Evolutionary conservation across 1,140 invertebrate genomes (phyloP).

Genomic region (Heliconius hewitsoni): DNA sequence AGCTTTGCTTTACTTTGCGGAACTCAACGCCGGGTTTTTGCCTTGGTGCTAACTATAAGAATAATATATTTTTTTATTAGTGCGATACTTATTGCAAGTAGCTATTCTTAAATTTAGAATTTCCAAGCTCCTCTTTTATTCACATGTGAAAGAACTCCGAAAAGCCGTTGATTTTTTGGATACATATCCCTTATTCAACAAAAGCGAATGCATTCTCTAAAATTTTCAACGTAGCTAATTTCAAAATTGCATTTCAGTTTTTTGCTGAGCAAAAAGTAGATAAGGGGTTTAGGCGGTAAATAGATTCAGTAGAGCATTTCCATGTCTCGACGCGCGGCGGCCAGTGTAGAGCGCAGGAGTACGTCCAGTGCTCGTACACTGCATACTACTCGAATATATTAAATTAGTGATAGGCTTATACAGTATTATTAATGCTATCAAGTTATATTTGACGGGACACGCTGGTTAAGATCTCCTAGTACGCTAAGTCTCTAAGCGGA

Average conservation of each 20-base stretch:
- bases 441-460: background rate
- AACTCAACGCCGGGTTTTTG: too few relatives aligned
- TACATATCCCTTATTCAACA: slow-evolving; percentile 23
- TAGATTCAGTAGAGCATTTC: slow-evolving; percentile 75
- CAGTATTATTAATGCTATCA: background rate
- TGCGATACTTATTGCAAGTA: background rate
- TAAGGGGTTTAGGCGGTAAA: slow-evolving; percentile 62
- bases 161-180: slow-evolving; percentile 17
- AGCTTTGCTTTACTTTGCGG: too few relatives aligned
- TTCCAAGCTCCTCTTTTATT: background rate
- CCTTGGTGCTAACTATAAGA: background rate
- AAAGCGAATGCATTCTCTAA: slow-evolving; percentile 24
- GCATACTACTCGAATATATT: slow-evolving; percentile 1
- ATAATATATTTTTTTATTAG: background rate
- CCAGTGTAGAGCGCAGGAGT: slow-evolving; percentile 27
- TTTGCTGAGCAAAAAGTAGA: slow-evolving; percentile 56
- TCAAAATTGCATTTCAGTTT: slow-evolving; percentile 55
- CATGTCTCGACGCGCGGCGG: slow-evolving; percentile 54
- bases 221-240: slow-evolving; percentile 44
- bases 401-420: background rate
- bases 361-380: slow-evolving; percentile 32
- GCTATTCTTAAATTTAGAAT: background rate
- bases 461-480: too few relatives aligned
- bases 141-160: background rate
- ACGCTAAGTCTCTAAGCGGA: too few relatives aligned